These are phyloP conservation scores for Drosophila pectinifera DNA, from an alignment of 1,140 invertebrate genomes.

Conservation along the genomic window DNA sequence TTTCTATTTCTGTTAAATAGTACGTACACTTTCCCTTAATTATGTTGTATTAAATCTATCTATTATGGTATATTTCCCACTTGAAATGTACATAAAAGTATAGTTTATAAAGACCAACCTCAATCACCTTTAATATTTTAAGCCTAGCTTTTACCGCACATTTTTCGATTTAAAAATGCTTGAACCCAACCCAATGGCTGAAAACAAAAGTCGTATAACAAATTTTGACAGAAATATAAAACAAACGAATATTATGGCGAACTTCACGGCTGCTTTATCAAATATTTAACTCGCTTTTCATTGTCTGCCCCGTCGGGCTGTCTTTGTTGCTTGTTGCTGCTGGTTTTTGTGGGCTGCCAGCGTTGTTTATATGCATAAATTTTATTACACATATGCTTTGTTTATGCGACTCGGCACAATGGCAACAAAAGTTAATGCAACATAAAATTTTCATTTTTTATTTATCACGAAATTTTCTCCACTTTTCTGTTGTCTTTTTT, in stretches of 20 bases:
- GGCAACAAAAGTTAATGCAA: constrained; percentile 73
- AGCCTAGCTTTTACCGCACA: not conserved
- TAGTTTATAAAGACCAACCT: too few species aligned
- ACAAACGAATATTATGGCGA: constrained; percentile 30
- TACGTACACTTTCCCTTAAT: too few species aligned
- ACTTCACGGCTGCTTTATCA: constrained; percentile 69
- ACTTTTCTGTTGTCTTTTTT: constrained; percentile 14
- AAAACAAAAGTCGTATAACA: constrained; percentile 32
- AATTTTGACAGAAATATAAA: constrained; percentile 46
- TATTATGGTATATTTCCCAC: rapidly evolving
- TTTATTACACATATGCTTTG: constrained; percentile 77
- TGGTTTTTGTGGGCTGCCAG: constrained; percentile 31
- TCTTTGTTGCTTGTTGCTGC: constrained; percentile 21
- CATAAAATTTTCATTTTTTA: constrained; percentile 78
- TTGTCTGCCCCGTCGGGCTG: constrained; percentile 49
- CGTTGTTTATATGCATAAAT: constrained; percentile 72
- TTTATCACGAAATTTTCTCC: constrained; percentile 56
- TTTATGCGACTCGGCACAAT: constrained; percentile 61
- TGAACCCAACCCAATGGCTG: not conserved
- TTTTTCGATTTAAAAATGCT: constrained; percentile 4
- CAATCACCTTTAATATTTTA: constrained; percentile 5
- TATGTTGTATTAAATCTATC: too few species aligned
- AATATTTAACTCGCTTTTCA: constrained; percentile 78
- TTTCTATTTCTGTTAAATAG: too few species aligned
- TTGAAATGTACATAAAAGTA: too few species aligned